Evolutionary conservation across 2,113 vertebrate species (phyloP).

Genomic region (Takifugu flavidus): DNA sequence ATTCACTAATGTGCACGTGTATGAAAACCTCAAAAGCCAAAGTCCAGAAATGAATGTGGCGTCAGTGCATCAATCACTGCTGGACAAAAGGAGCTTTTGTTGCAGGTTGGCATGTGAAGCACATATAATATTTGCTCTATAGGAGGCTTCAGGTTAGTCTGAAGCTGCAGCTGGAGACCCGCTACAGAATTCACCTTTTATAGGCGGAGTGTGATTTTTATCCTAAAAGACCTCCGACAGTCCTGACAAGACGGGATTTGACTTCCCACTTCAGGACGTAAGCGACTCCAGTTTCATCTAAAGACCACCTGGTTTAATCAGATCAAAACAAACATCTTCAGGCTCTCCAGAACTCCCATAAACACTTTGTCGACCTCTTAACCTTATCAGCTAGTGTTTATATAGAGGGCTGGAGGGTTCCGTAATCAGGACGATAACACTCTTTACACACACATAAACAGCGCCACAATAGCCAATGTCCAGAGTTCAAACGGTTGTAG

Average conservation of each 20-base stretch:
- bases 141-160: background rate
- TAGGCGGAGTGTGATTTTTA: too few species aligned
- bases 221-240: too few species aligned
- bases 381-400: conserved; percentile 71
- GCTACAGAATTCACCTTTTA: too few species aligned
- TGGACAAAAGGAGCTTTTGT: conserved; percentile 35
- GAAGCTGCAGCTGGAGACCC: too few species aligned
- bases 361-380: conserved; percentile 49
- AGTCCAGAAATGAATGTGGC: conserved; percentile 34
- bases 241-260: too few species aligned
- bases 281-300: too few species aligned
- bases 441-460: background rate
- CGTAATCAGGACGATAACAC: conserved; percentile 51
- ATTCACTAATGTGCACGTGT: conserved; percentile 6
- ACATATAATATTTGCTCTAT: conserved; percentile 15
- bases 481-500: conserved; percentile 15
- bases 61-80: conserved; percentile 32
- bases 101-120: background rate
- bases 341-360: conserved; percentile 50
- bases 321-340: conserved; percentile 54
- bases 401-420: conserved; percentile 67
- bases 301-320: conserved; percentile 18
- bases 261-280: too few species aligned
- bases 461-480: background rate
- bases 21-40: conserved; percentile 20